Conservation (phyloP, 2,113 vertebrate genomes). For the Bufo gargarizans region DNA sequence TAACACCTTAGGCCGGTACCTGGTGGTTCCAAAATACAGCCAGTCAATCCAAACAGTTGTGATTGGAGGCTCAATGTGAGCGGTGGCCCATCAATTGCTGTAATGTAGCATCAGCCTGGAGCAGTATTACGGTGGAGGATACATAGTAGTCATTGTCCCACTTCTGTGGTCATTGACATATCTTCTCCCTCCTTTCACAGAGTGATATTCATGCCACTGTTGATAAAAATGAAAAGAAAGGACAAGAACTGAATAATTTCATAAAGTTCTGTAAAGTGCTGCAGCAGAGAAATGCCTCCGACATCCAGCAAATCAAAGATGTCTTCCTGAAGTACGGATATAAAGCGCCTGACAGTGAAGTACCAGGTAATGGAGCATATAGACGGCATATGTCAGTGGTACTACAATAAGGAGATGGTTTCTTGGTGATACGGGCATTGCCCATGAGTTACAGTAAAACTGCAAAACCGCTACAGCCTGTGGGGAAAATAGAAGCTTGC, state of each 20-base stretch:
- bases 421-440: no score
- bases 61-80: no score
- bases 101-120: no score
- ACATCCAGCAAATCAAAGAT: constrained; percentile 76
- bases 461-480: no score
- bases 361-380: constrained; percentile 70
- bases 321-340: constrained; percentile 85
- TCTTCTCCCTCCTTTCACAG: constrained; percentile 66
- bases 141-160: not conserved
- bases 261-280: constrained; percentile 77
- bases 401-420: not conserved
- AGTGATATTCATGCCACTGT: constrained; percentile 71
- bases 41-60: no score
- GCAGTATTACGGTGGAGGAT: no score
- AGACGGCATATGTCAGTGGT: not conserved
- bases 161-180: not conserved
- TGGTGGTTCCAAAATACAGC: no score
- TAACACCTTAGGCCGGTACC: no score
- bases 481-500: no score
- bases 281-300: constrained; percentile 74
- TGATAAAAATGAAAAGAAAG: constrained; percentile 64
- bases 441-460: not conserved
- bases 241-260: constrained; percentile 70
- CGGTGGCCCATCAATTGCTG: no score
- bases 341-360: constrained; percentile 62